Evolutionary conservation across 1,140 invertebrate species (phyloP).

Genomic region (Saccostrea echinata): DNA sequence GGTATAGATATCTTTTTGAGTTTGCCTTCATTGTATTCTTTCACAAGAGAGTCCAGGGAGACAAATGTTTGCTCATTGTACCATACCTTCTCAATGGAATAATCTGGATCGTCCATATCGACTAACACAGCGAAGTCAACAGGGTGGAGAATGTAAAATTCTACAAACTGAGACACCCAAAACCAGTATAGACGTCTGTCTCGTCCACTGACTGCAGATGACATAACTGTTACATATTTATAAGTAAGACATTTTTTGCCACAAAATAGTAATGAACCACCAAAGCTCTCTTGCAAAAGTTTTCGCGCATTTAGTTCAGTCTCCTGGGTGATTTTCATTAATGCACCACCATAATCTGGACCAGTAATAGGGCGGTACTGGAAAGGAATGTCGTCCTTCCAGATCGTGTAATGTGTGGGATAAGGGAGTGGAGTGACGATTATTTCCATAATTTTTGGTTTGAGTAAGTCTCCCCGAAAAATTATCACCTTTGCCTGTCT

Average conservation of each 20-base stretch:
- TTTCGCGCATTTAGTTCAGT: constrained; percentile 25
- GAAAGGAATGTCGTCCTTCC: constrained; percentile 48
- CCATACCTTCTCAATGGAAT: constrained; percentile 58
- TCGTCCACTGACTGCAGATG: constrained; percentile 52
- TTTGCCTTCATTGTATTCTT: constrained; percentile 51
- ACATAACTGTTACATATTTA: constrained; percentile 54
- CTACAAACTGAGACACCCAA: constrained; percentile 50
- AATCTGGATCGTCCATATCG: constrained; percentile 57
- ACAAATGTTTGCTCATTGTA: constrained; percentile 62
- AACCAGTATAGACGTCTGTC: constrained; percentile 63
- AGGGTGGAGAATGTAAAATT: constrained; percentile 58
- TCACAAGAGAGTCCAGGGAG: constrained; percentile 54
- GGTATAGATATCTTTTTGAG: constrained; percentile 56
- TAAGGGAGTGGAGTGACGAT: constrained; percentile 64
- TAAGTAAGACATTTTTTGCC: constrained; percentile 63
- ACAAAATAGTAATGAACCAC: constrained; percentile 62
- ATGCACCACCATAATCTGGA: constrained; percentile 47
- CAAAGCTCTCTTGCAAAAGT: constrained; percentile 68
- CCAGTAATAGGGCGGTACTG: constrained; percentile 51
- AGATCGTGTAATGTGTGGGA: constrained; percentile 34
- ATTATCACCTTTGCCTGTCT: constrained; percentile 68
- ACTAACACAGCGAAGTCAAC: constrained; percentile 63
- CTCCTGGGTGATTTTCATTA: neutral
- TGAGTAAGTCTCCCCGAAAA: constrained; percentile 68
- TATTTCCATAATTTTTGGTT: constrained; percentile 68